Percentiles rank a stretch among this genome's conserved stretches.
Conservation (phyloP, 2,113 vertebrate species). For the Pituophis catenifer region DNA sequence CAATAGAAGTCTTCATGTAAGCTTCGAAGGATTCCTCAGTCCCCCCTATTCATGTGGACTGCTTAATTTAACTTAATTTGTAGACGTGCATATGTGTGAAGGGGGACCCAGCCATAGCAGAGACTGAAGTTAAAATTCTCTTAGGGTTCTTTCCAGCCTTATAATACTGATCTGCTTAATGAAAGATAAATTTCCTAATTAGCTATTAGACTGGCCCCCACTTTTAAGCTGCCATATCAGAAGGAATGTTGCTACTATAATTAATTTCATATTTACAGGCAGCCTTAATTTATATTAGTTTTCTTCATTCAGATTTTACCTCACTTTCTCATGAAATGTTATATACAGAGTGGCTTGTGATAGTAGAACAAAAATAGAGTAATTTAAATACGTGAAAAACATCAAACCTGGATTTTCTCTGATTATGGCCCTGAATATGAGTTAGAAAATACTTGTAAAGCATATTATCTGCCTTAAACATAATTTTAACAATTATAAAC, state of each 20-base stretch:
- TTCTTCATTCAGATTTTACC: neutral
- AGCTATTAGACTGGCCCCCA: neutral
- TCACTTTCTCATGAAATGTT: neutral
- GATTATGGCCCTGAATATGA: neutral
- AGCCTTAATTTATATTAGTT: neutral
- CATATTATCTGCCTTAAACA: neutral
- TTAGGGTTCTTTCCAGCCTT: neutral
- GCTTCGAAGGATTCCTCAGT: constrained; percentile 27
- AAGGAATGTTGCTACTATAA: neutral
- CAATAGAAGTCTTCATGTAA: constrained; percentile 31
- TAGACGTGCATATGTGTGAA: constrained; percentile 35
- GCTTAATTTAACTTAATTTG: constrained; percentile 52
- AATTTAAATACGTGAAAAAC: neutral
- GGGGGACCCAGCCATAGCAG: neutral
- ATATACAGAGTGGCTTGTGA: neutral
- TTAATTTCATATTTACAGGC: neutral
- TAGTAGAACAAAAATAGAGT: neutral
- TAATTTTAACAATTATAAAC: neutral
- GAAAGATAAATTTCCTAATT: neutral
- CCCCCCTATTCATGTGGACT: neutral
- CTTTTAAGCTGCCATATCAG: neutral
- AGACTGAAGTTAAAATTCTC: neutral
- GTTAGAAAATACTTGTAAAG: neutral
- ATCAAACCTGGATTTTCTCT: neutral
- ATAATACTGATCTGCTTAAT: neutral